Evolutionary conservation across 2,888 invertebrate species (phyloP), one percentile per base, ranked within the genome.

Genomic region (Perizoma flavofasciatum): DNA sequence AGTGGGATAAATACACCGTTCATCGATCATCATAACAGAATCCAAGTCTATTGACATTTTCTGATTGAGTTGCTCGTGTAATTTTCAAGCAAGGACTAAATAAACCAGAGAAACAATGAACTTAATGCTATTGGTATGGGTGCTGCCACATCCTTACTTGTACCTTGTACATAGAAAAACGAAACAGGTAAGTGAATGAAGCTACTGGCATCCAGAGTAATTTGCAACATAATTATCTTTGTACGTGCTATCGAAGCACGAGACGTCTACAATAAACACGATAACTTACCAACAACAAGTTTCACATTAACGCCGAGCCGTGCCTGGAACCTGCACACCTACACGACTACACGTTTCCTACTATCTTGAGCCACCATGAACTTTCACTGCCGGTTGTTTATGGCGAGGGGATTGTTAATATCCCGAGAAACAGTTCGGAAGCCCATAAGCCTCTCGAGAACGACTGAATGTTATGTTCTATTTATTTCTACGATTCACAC

Each of bases 251-350:
- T 39, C 37, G 10, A 44, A 49, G 53, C 46, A 9, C 9, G 11
- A 54, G 48, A 49, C 49, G 39, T 49, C 7, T 32, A 55, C 40
- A 52, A 49, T 22, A 48, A 39, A 49, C 40, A 61, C 47, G 37
- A 56, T 69, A 77, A 88, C 89, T 89, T 81, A 89, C 89, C 89
- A 82, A 79, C 72, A 83, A 76, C 82, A 81, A 79, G 81, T 81
- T 75, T 84, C 76, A 77, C 74, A 76, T 69, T 71, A 78, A 72
- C 67, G 67, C 69, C 69, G 68, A 74, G 69, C 73, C 67, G 74
- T 67, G 70, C 73, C 61, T 43, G 53, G 49, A 35, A 59, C 53
- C 62, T 54, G 66, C 77, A 77, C 83, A 79, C 81, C 77, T 79
- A 78, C 81, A 81, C 81, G 75, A 77, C 73, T 75, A 59, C 68